Percentiles rank a stretch among this genome's conserved stretches.
These are phyloP conservation scores for Fratercula arctica DNA, from an alignment of 2,797 vertebrate species.

Conservation along the genomic window DNA sequence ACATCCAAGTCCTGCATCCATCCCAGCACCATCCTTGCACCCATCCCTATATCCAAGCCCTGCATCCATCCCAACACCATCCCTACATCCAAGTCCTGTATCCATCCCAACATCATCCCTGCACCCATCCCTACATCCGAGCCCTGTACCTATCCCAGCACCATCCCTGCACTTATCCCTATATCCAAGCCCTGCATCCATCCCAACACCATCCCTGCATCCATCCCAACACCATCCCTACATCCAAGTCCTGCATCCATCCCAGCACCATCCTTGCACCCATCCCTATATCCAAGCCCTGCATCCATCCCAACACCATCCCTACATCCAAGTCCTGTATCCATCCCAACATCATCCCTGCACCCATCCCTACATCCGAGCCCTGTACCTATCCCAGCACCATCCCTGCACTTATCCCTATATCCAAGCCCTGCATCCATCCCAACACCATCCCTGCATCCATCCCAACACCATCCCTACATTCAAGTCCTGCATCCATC, in stretches of 20 bases:
- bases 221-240: not conserved
- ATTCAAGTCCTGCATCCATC: not conserved
- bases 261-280: not conserved
- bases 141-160: too few relatives aligned
- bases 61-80: not conserved
- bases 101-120: too few relatives aligned
- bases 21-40: rapidly evolving
- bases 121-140: too few relatives aligned
- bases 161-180: too few relatives aligned
- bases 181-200: too few relatives aligned
- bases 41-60: not conserved
- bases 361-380: too few relatives aligned
- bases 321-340: not conserved
- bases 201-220: not conserved
- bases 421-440: too few relatives aligned
- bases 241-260: not conserved
- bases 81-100: not conserved
- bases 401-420: not conserved
- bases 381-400: not conserved
- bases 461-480: too few relatives aligned
- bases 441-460: not conserved
- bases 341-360: not conserved
- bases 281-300: not conserved
- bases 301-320: not conserved
- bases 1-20: not conserved